Conservation (phyloP, 2,888 invertebrate species). For the Pseudolycoriella hygida region DNA sequence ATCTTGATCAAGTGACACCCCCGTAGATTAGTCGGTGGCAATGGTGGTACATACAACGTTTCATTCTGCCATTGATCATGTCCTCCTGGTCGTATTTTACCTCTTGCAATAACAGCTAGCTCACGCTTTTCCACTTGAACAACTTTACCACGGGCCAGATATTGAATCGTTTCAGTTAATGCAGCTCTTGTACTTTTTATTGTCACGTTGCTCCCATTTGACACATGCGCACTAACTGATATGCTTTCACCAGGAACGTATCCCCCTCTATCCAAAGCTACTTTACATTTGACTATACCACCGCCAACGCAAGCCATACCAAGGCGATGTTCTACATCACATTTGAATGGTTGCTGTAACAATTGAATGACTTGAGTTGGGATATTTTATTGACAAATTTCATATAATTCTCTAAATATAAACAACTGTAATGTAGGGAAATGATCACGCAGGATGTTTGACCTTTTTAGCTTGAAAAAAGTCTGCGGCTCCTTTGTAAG, state of each 20-base stretch:
- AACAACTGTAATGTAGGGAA: not conserved
- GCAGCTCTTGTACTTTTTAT: slow-evolving; percentile 75
- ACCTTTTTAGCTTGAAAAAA: slow-evolving; percentile 2
- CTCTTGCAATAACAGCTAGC: slow-evolving; percentile 58
- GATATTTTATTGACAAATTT: slow-evolving; percentile 9
- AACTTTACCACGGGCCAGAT: slow-evolving; percentile 69
- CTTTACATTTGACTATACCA: slow-evolving; percentile 71
- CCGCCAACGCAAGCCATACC: slow-evolving; percentile 78
- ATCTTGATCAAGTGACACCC: slow-evolving; percentile 89
- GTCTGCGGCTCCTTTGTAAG: not conserved
- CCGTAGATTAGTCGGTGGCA: slow-evolving; percentile 84
- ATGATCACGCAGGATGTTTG: not conserved
- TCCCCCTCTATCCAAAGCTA: slow-evolving; percentile 76
- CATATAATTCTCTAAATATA: not conserved
- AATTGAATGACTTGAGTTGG: no score
- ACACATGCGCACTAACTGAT: slow-evolving; percentile 64
- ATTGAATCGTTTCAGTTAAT: slow-evolving; percentile 76
- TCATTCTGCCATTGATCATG: slow-evolving; percentile 76
- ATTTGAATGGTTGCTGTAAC: slow-evolving; percentile 67
- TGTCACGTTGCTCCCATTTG: slow-evolving; percentile 70
- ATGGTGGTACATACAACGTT: slow-evolving; percentile 77
- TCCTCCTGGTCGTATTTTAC: slow-evolving; percentile 65
- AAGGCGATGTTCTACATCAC: slow-evolving; percentile 79
- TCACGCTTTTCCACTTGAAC: slow-evolving; percentile 75
- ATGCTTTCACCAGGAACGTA: slow-evolving; percentile 92